Base-by-base conservation (phyloP, 2,888 invertebrate genomes). In the Sinelater perroti region DNA sequence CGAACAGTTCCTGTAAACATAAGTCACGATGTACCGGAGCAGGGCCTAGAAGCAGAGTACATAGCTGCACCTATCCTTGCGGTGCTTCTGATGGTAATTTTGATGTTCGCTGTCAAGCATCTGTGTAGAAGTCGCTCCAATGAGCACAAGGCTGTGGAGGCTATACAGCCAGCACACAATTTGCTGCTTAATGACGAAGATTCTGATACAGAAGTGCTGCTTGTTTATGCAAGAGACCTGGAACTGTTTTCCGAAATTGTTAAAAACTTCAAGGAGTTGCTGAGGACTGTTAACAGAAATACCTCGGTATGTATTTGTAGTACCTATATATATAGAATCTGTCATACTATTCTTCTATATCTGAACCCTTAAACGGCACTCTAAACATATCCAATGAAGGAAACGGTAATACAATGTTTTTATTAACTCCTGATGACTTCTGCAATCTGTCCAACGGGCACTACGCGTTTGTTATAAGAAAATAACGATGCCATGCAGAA, bases 191-290 rank as follows among this genome's bases (percentile, higher is more conserved):
- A 14, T 4, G 21, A 11, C n/a, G 13, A 21, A 2, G 10, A 10
- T 7, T 5, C 11, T 10, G 21, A 3, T 26, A 13, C 47, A 16
- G 14, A 49, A 36, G 17, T 49, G 10, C 1, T 49, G 5, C 3
- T 49, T n/a, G 8, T 49, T 35, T 49, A 49, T 24, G 35, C 47
- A n/a, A 33, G 47, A 24, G 47, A 49, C 3, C 14, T 26, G 7
- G 35, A 33, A 7, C 1, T 16, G 8, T 49, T 49, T 35, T 1
- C 7, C 0, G 5, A 21, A 4, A 26, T 36, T 11, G 24, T 49
- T n/a, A 3, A 35, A 3, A 21, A 17, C 10, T 49, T 49, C 3
- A 49, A 49, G 26, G 1, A 24, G 1, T 11, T 49, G 16, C 18
- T 49, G 6, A n/a, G 21, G 5, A 26, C 21, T 24, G 14, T 7